phyloP scores from a whole-genome alignment of 2,888 invertebrate genomes.

The Chalcosyrphus nemorum region DNA sequence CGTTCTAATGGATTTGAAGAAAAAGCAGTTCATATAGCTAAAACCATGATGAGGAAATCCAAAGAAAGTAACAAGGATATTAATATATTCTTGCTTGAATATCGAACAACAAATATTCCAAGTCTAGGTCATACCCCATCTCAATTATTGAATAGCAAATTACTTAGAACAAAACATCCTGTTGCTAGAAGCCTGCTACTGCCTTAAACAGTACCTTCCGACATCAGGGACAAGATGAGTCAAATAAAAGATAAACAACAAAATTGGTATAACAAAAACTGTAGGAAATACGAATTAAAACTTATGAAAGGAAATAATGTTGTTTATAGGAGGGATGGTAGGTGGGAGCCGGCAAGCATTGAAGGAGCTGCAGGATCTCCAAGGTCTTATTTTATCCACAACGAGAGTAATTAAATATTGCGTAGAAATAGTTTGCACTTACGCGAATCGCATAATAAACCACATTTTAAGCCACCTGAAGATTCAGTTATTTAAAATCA shows the following conservation, averaged over 20 bases:
- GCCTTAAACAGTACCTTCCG: not conserved
- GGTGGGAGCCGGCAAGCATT: not conserved
- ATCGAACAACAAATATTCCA: slow-evolving; percentile 4
- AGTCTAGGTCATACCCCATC: slow-evolving; percentile 11
- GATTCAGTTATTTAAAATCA: no score
- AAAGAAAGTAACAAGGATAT: slow-evolving; percentile 5
- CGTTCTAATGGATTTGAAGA: not conserved
- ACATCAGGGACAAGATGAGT: not conserved
- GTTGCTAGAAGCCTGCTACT: not conserved
- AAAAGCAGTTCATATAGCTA: not conserved
- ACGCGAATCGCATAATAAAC: no score
- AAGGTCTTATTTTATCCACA: no score
- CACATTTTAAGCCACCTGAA: no score
- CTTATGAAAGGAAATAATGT: slow-evolving; percentile 19
- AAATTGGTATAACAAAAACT: slow-evolving; percentile 13
- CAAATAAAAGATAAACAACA: slow-evolving; percentile 8
- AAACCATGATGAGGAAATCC: slow-evolving; percentile 11
- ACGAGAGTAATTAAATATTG: no score
- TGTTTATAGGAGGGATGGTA: slow-evolving; percentile 17
- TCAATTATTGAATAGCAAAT: slow-evolving; percentile 8
- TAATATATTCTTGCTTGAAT: slow-evolving; percentile 8
- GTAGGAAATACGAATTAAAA: slow-evolving; percentile 11
- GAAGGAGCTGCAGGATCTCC: no score
- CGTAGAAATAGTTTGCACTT: no score
- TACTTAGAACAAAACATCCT: slow-evolving; percentile 4